Percentiles rank a stretch among this genome's conserved stretches.
Conservation (phyloP, 2,888 invertebrate species). For the Coremacera marginata region DNA sequence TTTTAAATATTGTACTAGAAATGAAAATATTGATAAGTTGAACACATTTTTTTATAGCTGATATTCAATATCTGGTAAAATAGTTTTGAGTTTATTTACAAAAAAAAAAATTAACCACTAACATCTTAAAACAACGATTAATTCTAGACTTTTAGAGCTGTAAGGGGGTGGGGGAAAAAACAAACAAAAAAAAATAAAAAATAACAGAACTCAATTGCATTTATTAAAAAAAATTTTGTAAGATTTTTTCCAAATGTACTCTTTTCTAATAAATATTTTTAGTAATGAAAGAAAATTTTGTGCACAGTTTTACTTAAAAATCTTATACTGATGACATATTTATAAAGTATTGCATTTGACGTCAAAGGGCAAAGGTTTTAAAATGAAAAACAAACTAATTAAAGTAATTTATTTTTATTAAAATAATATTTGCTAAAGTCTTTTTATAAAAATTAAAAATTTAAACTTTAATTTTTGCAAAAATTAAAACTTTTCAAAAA, state of each 20-base stretch:
- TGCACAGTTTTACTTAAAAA: too few relatives aligned
- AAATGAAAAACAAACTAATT: too few relatives aligned
- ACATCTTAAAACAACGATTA: constrained; percentile 22
- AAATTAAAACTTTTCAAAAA: background rate
- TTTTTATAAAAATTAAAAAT: too few relatives aligned
- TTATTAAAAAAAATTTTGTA: background rate
- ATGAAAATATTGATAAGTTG: background rate
- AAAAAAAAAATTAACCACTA: background rate
- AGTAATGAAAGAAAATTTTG: background rate
- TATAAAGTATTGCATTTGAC: too few relatives aligned
- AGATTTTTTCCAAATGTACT: background rate
- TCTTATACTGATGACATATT: too few relatives aligned
- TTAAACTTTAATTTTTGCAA: background rate
- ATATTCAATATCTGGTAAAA: background rate
- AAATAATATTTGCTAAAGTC: too few relatives aligned
- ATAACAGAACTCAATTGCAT: background rate
- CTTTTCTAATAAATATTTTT: background rate
- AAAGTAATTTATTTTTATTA: too few relatives aligned
- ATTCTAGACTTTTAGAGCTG: background rate
- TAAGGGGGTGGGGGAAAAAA: too few relatives aligned
- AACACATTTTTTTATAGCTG: background rate
- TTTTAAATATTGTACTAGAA: constrained; percentile 6
- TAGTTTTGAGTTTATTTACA: background rate
- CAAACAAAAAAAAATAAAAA: too few relatives aligned
- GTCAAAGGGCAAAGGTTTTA: too few relatives aligned